Conservation (phyloP, 1,140 invertebrate genomes). For the Lasioglossum albipes region DNA sequence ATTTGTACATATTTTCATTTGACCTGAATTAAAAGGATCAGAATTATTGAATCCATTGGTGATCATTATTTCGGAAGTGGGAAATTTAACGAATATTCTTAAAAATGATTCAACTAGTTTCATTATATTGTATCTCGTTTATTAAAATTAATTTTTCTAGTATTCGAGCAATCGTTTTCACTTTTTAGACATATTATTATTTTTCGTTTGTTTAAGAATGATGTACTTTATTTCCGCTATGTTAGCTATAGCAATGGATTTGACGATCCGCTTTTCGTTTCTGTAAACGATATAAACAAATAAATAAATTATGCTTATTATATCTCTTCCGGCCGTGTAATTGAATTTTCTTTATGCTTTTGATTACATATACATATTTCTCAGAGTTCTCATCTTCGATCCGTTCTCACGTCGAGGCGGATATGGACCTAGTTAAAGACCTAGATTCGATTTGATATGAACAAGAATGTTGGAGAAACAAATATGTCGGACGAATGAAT, state of each 20-base stretch:
- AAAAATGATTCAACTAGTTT: background rate
- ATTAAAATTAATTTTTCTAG: background rate
- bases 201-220: background rate
- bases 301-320: background rate
- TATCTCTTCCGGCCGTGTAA: background rate
- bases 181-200: background rate
- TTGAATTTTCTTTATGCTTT: conserved; percentile 1
- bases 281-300: background rate
- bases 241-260: background rate
- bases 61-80: background rate
- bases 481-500: background rate
- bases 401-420: background rate
- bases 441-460: conserved; percentile 15
- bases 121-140: no score
- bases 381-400: conserved; percentile 19
- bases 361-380: background rate
- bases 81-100: background rate
- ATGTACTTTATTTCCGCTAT: background rate
- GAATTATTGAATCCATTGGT: background rate
- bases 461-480: background rate
- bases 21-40: background rate
- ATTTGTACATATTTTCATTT: background rate
- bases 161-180: background rate
- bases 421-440: conserved; percentile 14
- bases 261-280: background rate